Evolutionary conservation across 2,113 vertebrate species (phyloP), one percentile per base, ranked within the genome.

Genomic region (Podocnemis expansa): DNA sequence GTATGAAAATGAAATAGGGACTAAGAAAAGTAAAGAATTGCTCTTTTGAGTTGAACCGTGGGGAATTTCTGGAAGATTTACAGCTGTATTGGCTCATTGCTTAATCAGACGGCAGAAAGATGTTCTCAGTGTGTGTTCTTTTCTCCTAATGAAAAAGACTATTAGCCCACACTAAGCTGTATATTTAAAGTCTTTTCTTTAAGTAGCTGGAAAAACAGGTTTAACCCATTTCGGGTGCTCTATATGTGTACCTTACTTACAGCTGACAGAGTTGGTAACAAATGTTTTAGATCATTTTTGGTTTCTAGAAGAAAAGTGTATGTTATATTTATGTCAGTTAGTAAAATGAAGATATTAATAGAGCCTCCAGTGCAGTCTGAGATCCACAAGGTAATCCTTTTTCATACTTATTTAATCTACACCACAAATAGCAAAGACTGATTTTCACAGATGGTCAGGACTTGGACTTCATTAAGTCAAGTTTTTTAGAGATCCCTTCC

Each of bases 31-130:
- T 98, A 98, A 98, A 91, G 95, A 98, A 96, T 98, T 98, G 95
- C 95, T 97, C 91, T 96, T 94, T 97, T 97, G 79, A 97, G 91
- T 81, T 96, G 96, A 98, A 95, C 97, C 95, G 84, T 94, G 85
- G 98, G 96, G 96, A 97, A 97, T 97, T 97, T 97, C 93, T 97
- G 93, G 91, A 97, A 97, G 97, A 98, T 98, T 98, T 98, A 97
- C 92, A 97, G 73, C 96, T 92, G 96, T 96, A 97, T 91, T 96
- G 98, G 98, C 97, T 98, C 97, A 97, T 98, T 98, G 97, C 98
- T 98, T 98, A 98, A 97, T 98, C 97, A 95, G 96, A 97, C 88
- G 91, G 97, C 95, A 98, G 96, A 97, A 98, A 97, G 96, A 97
- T 97, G 95, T 98, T 98, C 98, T 97, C 98, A 97, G 96, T 98